Evolutionary conservation across 2,797 vertebrate species (phyloP), one percentile per base, ranked within the genome.

Genomic region (Poecilia wingei): DNA sequence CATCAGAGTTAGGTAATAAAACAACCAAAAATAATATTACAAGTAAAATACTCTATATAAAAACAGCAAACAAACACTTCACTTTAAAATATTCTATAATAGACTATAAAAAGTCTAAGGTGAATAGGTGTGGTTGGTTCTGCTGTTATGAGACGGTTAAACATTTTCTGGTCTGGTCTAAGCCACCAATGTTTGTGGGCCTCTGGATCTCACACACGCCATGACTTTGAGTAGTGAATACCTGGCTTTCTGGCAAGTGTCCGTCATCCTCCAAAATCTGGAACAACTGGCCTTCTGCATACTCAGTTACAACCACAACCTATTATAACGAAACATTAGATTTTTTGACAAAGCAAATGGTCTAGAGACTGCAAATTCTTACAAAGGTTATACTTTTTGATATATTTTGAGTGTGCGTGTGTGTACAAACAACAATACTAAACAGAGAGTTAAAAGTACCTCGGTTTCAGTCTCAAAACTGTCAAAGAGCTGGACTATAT

Each of bases 271-370:
- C 97, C 77, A 99, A 94, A 82, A 99, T 97, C 93, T 99, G 98
- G 92, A 98, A 99, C 79, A 99, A 93, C 82, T 99, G 97, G 3
- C 98, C 98, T 81, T 99, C 98, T 33, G 97, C 98, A 6, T 98
- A 99, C 83, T 99, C 98, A 1, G 98, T 99, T 80, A 99, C 98
- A 84, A 99, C 97, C 78, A 98, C 98, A 79, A 99, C 97, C 98
- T 99, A 90, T 72, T 59, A 64, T 4, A 86, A 14, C 86, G 51
- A 87, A 0, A 76, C 3, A 55, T 0, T 10, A 13, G 6, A 31
- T 71, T 45, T 36, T 22, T 18, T 14, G 10, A 28, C 1, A 55
- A 36, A 2, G 31, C n/a, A 61, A 39, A 36, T 14, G 47, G 33
- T 6, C 0, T 13, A 5, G 1, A 76, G 33, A 51, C 18, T 28